A percentile compares a stretch with the other conserved stretches of the same genome.
Conservation (phyloP, 2,888 invertebrate genomes). For the Perdita meconis region DNA sequence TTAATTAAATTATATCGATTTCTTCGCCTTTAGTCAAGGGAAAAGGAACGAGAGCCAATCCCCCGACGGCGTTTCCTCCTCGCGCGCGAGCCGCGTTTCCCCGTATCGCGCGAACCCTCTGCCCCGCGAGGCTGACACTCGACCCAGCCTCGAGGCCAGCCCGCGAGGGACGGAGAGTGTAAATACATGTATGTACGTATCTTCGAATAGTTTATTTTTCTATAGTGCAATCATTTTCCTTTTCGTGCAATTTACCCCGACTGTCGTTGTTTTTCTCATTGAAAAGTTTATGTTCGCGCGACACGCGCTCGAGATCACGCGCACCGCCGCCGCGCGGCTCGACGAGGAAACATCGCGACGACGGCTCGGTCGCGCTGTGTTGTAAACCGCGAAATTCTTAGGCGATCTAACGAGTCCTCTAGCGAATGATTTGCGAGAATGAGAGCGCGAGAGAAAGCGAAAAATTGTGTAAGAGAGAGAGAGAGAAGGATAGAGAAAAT, state of each 20-base stretch:
- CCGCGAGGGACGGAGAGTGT: constrained; percentile 4
- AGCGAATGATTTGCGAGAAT: constrained; percentile 36
- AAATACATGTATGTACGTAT: constrained; percentile 2
- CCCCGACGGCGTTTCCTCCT: constrained; percentile 41
- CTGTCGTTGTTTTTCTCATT: constrained; percentile 45
- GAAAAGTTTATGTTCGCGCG: constrained; percentile 50
- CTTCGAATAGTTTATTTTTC: constrained; percentile 55
- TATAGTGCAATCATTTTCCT: constrained; percentile 59
- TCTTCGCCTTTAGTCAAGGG: constrained; percentile 73
- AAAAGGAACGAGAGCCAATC: constrained; percentile 49
- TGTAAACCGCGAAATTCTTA: constrained; percentile 63
- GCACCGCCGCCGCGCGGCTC: constrained; percentile 10
- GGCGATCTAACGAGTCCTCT: constrained; percentile 59
- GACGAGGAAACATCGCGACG: constrained; percentile 38
- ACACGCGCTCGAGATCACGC: constrained; percentile 23
- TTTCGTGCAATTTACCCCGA: constrained; percentile 52
- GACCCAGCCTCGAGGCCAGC: not conserved
- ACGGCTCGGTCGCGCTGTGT: constrained; percentile 45
- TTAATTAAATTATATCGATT: constrained; percentile 79
- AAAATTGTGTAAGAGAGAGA: not conserved
- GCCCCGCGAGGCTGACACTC: not conserved
- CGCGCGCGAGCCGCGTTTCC: not conserved
- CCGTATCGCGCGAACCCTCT: not conserved
- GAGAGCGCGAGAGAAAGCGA: not conserved
- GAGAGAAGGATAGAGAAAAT: constrained; percentile 9